phyloP scores from a whole-genome alignment of 2,888 invertebrate genomes.

The Resseliella maxima region DNA sequence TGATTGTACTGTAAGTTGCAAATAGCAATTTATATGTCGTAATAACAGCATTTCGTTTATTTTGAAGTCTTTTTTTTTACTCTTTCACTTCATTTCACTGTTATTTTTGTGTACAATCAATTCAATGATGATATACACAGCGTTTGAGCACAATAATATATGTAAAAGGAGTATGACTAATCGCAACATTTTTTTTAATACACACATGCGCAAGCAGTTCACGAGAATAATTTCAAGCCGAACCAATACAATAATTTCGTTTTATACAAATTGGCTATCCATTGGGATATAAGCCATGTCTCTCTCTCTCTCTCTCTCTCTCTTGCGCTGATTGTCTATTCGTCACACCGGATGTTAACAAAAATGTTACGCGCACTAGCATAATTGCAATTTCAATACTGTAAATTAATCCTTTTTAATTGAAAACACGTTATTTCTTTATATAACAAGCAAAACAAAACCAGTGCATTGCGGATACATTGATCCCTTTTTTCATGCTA shows the following conservation, averaged over 20 bases:
- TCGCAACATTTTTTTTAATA: background rate
- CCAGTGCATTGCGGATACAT: too few relatives aligned
- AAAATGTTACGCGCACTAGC: background rate
- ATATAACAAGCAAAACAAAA: too few relatives aligned
- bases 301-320: background rate
- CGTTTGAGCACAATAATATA: background rate
- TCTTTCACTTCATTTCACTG: background rate
- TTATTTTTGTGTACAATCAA: background rate
- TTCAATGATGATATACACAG: background rate
- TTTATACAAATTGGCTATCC: background rate
- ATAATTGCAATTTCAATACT: background rate
- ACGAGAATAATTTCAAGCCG: background rate
- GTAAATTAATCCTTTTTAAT: background rate
- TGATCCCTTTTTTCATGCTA: background rate
- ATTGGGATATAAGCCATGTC: background rate
- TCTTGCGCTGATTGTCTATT: background rate
- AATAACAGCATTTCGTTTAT: slow-evolving; percentile 18
- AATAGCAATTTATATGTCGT: background rate
- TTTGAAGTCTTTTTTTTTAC: background rate
- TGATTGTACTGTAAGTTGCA: slow-evolving; percentile 20
- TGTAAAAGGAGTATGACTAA: slow-evolving; percentile 38
- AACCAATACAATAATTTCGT: background rate
- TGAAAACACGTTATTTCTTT: too few relatives aligned
- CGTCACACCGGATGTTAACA: background rate
- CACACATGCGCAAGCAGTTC: slow-evolving; percentile 33